phyloP scores from a whole-genome alignment of 2,797 vertebrate species.

The Corythornis leucogaster region DNA sequence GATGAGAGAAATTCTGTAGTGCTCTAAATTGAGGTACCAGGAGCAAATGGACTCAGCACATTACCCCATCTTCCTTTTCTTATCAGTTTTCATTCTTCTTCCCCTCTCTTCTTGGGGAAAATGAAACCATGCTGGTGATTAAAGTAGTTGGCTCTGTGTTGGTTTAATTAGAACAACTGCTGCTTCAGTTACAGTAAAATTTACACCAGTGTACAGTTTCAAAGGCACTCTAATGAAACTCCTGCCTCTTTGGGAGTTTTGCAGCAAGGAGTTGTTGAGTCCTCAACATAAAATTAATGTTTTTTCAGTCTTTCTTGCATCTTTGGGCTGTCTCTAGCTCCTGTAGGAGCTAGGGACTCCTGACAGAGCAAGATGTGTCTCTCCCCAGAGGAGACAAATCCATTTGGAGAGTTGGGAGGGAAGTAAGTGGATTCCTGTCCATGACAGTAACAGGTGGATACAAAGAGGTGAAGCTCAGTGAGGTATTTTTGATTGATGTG shows the following conservation, averaged over 20 bases:
- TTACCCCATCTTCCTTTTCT: background rate
- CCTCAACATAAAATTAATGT: background rate
- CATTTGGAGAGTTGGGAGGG: accelerated
- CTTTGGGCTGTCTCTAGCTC: background rate
- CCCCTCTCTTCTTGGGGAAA: slow-evolving; percentile 1
- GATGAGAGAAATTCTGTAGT: slow-evolving; percentile 14
- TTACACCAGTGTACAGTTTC: background rate
- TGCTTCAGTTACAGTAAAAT: slow-evolving; percentile 7
- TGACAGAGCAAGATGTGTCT: background rate
- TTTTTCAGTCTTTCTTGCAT: background rate
- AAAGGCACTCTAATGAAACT: slow-evolving; percentile 1
- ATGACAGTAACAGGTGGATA: background rate
- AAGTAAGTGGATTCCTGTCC: background rate
- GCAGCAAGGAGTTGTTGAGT: background rate
- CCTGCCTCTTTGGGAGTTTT: background rate
- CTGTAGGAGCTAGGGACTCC: background rate
- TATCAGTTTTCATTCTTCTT: slow-evolving; percentile 5
- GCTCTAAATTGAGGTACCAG: slow-evolving; percentile 13
- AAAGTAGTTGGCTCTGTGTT: slow-evolving; percentile 18
- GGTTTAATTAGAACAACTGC: slow-evolving; percentile 46
- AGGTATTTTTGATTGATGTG: background rate
- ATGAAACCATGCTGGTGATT: slow-evolving; percentile 15
- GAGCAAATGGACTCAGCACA: background rate
- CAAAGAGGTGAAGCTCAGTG: background rate
- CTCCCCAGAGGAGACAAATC: background rate